These are phyloP conservation scores for Discoglossus pictus DNA, from an alignment of 2,797 vertebrate genomes.

Conservation along the genomic window DNA sequence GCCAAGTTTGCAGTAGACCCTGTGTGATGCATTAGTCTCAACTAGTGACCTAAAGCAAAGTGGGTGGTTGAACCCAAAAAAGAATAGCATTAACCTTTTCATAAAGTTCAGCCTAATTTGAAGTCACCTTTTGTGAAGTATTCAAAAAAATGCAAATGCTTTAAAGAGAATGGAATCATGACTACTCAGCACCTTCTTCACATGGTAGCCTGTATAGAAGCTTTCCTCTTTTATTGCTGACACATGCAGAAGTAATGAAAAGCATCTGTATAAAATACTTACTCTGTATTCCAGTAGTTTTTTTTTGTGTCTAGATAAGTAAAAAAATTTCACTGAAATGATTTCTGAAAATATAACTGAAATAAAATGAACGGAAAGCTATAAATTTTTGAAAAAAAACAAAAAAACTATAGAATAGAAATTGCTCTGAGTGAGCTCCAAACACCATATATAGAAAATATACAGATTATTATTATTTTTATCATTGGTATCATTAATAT, in stretches of 20 bases:
- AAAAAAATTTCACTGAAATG: conserved; percentile 57
- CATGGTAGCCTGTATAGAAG: conserved; percentile 72
- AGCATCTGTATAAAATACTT: too few species aligned
- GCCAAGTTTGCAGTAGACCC: conserved; percentile 85
- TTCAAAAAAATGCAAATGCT: conserved; percentile 66
- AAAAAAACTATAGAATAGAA: too few species aligned
- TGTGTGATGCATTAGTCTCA: conserved; percentile 84
- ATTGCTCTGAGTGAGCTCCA: too few species aligned
- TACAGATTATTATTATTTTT: too few species aligned
- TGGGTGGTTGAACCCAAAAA: conserved; percentile 86
- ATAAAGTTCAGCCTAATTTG: conserved; percentile 84
- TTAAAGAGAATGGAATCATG: conserved; percentile 76
- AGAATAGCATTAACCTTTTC: conserved; percentile 86
- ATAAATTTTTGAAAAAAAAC: too few species aligned
- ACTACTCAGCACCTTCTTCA: conserved; percentile 78
- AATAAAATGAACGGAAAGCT: too few species aligned
- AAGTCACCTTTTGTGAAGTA: conserved; percentile 73
- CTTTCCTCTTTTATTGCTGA: conserved; percentile 76
- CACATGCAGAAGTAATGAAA: conserved; percentile 79
- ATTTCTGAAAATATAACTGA: too few species aligned
- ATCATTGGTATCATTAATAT: too few species aligned
- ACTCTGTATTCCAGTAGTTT: too few species aligned
- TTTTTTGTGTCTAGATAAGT: too few species aligned
- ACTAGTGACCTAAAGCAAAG: conserved; percentile 90
- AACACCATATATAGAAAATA: too few species aligned